A percentile compares a stretch with the other conserved stretches of the same genome.
Conservation (phyloP, 2,113 vertebrate species). For the Eretmochelys imbricata region DNA sequence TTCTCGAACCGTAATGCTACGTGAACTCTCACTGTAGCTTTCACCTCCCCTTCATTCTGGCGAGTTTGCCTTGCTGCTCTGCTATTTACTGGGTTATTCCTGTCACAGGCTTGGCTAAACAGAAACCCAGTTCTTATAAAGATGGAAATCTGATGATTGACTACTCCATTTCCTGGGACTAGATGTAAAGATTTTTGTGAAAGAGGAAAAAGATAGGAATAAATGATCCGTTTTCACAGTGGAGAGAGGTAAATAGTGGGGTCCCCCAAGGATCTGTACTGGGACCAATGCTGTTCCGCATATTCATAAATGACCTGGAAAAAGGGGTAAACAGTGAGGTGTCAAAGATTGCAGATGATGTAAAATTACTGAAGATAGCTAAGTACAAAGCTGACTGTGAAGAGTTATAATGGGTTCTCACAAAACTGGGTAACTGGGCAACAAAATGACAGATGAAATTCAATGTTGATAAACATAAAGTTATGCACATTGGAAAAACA, state of each 20-base stretch:
- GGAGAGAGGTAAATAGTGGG: not conserved
- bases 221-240: not conserved
- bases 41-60: not conserved
- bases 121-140: conserved; percentile 60
- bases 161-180: not conserved
- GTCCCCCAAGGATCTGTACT: not conserved
- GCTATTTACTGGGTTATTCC: conserved; percentile 17
- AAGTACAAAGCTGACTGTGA: not conserved
- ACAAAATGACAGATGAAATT: not conserved
- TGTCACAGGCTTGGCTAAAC: conserved; percentile 38
- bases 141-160: conserved; percentile 54
- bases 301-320: not conserved
- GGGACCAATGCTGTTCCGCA: not conserved
- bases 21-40: not conserved
- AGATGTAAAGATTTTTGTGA: not conserved
- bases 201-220: not conserved
- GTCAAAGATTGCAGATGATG: not conserved
- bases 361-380: not conserved
- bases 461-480: not conserved
- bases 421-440: not conserved
- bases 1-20: fast-evolving
- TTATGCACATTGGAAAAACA: not conserved
- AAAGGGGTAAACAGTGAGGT: not conserved
- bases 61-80: not conserved
- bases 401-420: not conserved